phyloP scores from a whole-genome alignment of 2,113 vertebrate genomes.

The Pituophis catenifer region DNA sequence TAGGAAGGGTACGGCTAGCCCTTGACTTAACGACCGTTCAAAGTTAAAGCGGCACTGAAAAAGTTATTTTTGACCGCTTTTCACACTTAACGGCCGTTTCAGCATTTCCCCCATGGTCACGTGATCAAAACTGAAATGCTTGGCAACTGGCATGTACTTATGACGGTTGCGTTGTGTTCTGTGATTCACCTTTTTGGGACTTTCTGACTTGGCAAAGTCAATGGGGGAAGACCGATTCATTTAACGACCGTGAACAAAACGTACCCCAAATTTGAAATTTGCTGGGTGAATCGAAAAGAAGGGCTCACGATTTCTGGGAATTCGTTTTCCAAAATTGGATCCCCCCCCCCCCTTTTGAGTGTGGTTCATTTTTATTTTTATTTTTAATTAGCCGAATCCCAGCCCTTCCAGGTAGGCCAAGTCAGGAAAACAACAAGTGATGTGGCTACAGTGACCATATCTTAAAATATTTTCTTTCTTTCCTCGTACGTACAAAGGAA shows the following conservation, averaged over 20 bases:
- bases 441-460: not conserved
- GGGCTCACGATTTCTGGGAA: no score
- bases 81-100: no score
- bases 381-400: not conserved
- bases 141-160: not conserved
- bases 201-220: not conserved
- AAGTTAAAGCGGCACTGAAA: no score
- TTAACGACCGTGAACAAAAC: no score
- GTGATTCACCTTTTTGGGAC: not conserved
- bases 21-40: no score
- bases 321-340: not conserved
- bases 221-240: no score
- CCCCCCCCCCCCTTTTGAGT: not conserved
- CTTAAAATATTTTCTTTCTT: not conserved
- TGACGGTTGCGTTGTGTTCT: fast-evolving
- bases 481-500: not conserved
- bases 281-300: not conserved
- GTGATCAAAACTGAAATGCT: not conserved
- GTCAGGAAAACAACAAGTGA: not conserved
- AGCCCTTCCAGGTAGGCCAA: not conserved
- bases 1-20: no score
- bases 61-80: no score
- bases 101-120: not conserved
- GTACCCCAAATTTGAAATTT: not conserved
- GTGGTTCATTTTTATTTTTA: not conserved